Conservation (phyloP, 2,113 vertebrate species). For the Marmota monax region DNA sequence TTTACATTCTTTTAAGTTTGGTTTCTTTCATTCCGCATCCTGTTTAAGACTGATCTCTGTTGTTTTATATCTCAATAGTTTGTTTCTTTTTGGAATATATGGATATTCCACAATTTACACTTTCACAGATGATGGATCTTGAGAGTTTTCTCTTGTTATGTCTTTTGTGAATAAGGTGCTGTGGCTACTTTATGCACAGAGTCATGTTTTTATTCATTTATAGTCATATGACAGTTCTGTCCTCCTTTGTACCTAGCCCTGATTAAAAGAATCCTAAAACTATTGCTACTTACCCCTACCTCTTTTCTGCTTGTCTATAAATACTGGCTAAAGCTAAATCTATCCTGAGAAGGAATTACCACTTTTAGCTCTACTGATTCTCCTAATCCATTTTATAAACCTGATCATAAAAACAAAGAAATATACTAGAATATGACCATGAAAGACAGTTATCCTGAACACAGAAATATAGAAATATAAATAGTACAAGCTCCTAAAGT, state of each 20-base stretch:
- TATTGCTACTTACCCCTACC: not conserved
- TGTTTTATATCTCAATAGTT: not conserved
- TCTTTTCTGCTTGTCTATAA: constrained; percentile 21
- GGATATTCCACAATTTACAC: not conserved
- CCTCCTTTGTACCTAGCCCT: not conserved
- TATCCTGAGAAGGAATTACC: not conserved
- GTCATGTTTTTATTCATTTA: not conserved
- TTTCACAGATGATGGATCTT: not conserved
- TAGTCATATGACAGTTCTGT: not conserved
- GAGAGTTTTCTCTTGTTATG: constrained; percentile 7
- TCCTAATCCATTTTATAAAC: constrained; percentile 27
- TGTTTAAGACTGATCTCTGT: constrained; percentile 8
- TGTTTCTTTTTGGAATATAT: constrained; percentile 32
- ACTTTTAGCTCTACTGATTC: not conserved
- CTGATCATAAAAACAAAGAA: not conserved
- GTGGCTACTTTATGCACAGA: not conserved
- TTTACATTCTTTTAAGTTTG: constrained; percentile 55
- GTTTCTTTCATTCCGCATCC: constrained; percentile 47
- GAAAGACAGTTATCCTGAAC: not conserved
- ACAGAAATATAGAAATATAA: constrained; percentile 41
- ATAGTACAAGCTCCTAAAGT: constrained; percentile 12
- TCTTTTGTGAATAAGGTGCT: not conserved
- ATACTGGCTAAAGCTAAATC: constrained; percentile 10
- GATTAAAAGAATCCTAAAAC: not conserved
- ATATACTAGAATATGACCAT: not conserved